Base-by-base conservation (phyloP, 2,888 invertebrate genomes). In the Sylvicola cinctus region DNA sequence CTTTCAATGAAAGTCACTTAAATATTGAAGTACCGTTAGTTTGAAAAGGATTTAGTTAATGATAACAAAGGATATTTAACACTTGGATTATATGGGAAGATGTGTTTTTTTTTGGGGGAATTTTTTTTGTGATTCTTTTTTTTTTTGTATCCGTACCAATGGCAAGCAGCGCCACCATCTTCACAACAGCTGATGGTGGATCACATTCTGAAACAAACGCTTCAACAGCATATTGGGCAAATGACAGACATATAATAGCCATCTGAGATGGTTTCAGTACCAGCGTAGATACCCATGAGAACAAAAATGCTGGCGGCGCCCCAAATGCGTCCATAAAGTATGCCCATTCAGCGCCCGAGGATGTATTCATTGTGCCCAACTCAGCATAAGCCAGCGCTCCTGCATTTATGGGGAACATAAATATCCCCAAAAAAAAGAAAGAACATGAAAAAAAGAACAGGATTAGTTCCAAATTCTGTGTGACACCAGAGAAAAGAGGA, bases 321-420 rank as follows among this genome's bases (percentile, higher is more conserved):
- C 90, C 90, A 58, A 87, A 88, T 38, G 88, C 88, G 58, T 87
- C 87, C 80, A 87, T 83, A 61, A 88, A 87, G 61, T 91, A 90
- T 44, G 87, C 87, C 67, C 90, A 90, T 60, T 91, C 90, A 42
- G 87, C 90, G 43, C 90, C 90, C 42, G 87, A 87, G 47, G 85
- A 84, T 49, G 88, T 85, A 60, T 90, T 88, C 80, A 90, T 84
- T 43, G 90, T 90, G 50, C 90, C 90, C 55, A 91, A 62, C 64
- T 91, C 90, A 48, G 88, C 88, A 58, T 90, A 91, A 45, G 87
- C 76, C 50, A 91, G 68, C 50, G 90, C 88, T 56, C 90, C 90
- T 85, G 50, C 14, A 16, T 16, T 31, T 13, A n/a, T 25, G 10
- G n/a, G 13, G 11, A 31, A 25, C 17, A 23, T 26, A 34, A 16